These are phyloP conservation scores for Melanotaenia trifasciata DNA, from an alignment of 2,797 vertebrate genomes.

Conservation along the genomic window DNA sequence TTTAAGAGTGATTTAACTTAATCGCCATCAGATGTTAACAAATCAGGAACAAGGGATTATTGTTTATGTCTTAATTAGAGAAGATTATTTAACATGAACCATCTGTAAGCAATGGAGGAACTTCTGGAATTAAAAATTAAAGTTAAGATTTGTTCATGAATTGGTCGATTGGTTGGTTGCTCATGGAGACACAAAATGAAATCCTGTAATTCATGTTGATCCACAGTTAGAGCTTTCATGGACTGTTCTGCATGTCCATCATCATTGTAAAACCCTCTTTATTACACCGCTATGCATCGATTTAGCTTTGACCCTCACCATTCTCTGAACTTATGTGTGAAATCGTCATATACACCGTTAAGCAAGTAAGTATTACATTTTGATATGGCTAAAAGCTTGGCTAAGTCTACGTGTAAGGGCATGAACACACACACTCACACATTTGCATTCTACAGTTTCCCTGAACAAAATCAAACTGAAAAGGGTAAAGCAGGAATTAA, in stretches of 20 bases:
- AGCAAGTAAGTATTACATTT: constrained; percentile 34
- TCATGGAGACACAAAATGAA: no score
- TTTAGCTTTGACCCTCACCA: constrained; percentile 22
- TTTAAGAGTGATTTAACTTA: no score
- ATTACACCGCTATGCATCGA: neutral
- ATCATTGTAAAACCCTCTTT: constrained; percentile 15
- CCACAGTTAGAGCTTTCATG: neutral
- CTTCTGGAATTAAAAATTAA: no score
- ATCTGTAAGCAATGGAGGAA: no score
- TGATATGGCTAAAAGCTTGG: constrained; percentile 20
- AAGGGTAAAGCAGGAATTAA: constrained; percentile 94
- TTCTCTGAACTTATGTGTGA: constrained; percentile 23
- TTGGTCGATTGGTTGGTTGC: no score
- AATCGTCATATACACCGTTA: constrained; percentile 25
- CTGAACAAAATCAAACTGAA: constrained; percentile 89
- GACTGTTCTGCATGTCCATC: neutral
- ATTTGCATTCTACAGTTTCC: constrained; percentile 75
- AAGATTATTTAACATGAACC: no score
- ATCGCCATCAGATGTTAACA: no score
- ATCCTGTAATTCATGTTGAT: no score
- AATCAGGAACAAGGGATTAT: no score
- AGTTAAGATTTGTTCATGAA: no score
- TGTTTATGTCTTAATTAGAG: no score
- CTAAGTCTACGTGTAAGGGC: constrained; percentile 19
- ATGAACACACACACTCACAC: constrained; percentile 63